These are phyloP conservation scores for Poeciliopsis turrubarensis DNA, from an alignment of 2,113 vertebrate genomes.

Conservation along the genomic window DNA sequence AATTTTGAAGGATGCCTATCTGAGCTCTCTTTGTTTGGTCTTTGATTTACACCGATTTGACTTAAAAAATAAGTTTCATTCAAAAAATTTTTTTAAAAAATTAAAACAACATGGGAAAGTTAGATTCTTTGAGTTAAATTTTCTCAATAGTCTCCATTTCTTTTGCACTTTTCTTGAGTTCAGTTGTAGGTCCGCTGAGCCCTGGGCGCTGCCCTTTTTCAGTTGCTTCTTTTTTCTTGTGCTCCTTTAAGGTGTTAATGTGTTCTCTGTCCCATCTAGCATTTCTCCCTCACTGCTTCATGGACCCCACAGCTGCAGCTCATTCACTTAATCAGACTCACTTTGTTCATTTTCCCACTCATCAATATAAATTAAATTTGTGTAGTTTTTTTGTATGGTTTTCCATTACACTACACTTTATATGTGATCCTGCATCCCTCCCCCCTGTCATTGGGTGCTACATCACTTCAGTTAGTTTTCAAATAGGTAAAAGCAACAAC, in stretches of 20 bases:
- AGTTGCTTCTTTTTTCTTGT: no score
- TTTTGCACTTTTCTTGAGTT: not conserved
- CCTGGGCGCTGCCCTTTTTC: no score
- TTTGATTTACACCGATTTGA: not conserved
- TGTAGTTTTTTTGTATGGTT: not conserved
- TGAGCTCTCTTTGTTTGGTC: not conserved
- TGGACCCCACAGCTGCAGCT: no score
- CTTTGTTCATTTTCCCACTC: no score
- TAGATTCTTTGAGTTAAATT: not conserved
- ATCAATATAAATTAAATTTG: no score
- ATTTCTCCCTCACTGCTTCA: no score
- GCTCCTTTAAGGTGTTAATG: no score
- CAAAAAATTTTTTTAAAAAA: not conserved
- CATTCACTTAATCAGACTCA: no score
- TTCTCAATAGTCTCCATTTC: not conserved
- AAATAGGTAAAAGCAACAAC: conserved; percentile 12
- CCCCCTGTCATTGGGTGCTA: no score
- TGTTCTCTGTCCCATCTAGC: no score
- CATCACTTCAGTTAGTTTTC: not conserved
- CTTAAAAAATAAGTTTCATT: not conserved
- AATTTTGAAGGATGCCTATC: conserved; percentile 32
- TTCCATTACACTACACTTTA: not conserved
- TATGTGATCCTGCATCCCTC: not conserved
- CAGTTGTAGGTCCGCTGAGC: no score
- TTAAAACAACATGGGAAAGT: not conserved